Evolutionary conservation across 92 coral and sea anemone species (phyloP), one percentile per base, ranked within the genome.

Genomic region (Nematostella vectensis): DNA sequence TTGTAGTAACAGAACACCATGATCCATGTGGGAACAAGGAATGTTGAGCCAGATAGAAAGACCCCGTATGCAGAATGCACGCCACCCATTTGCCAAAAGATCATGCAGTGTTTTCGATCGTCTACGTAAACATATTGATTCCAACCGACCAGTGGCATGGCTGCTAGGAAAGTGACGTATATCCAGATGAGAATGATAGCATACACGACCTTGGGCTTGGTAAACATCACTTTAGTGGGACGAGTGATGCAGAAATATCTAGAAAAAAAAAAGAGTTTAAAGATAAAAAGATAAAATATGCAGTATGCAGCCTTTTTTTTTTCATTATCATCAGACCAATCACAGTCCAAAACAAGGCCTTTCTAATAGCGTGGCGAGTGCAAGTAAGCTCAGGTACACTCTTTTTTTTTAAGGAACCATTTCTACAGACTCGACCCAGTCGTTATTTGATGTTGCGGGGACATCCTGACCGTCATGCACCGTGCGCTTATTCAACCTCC

Each of bases 91-190:
- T 66, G 55, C 72, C 72, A 66, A 9, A 25, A 57, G 0, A 66
- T 66, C 72, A 66, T 66, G 12, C 72, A 66, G 63, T 66, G 72
- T 20, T 66, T 66, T 0, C 72, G 54, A 26, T 27, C 72, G 52
- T 66, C 63, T 11, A 66, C 36, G 25, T 66, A 66, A 6, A 66
- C 31, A 9, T 66, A 66, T 8, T 66, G 26, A 24, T 66, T 66
- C 72, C 72, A 66, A 0, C 72, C 72, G 15, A 66, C 25, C 20
- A 66, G 20, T 2, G 72, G 72, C 62, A 66, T 40, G 0, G 53
- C 1, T 2, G 63, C 72, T 11, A 66, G 45, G 18, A 48, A 2
- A 10, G 55, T 17, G 0, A 66, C 72, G 21, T 54, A 25, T 8
- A 66, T 15, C 72, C 72, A 66, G 55, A 66, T 66, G 29, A 30